Evolutionary conservation across 1,140 invertebrate genomes (phyloP).

Genomic region (Lepidostoma basale): DNA sequence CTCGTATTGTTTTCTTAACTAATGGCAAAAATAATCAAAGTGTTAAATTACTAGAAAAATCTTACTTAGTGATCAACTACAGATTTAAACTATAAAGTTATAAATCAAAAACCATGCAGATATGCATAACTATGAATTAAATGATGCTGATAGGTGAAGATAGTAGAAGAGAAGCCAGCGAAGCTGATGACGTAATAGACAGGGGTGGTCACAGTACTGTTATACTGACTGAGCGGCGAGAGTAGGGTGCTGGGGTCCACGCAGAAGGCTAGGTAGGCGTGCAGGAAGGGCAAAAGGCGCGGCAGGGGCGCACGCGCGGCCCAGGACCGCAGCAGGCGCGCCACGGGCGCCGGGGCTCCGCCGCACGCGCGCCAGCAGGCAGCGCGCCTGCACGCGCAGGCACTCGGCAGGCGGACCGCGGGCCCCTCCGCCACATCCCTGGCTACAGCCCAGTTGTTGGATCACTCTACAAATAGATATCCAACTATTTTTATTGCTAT

Average conservation of each 20-base stretch:
- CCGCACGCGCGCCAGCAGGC: slow-evolving; percentile 78
- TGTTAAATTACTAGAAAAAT: too few relatives aligned
- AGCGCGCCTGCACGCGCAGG: slow-evolving; percentile 85
- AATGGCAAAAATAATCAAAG: too few relatives aligned
- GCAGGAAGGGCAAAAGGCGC: slow-evolving; percentile 92
- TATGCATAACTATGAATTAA: too few relatives aligned
- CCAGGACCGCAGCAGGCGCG: slow-evolving; percentile 79
- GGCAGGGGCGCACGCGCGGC: slow-evolving; percentile 76
- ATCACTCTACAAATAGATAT: slow-evolving; percentile 68
- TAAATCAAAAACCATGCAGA: too few relatives aligned
- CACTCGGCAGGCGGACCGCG: slow-evolving; percentile 90
- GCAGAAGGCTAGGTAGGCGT: slow-evolving; percentile 95
- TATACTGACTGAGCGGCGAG: slow-evolving; percentile 82
- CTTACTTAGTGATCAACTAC: too few relatives aligned
- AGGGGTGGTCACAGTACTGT: slow-evolving; percentile 11
- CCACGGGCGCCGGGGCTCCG: slow-evolving; percentile 72
- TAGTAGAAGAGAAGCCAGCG: too few relatives aligned
- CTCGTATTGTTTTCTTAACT: too few relatives aligned
- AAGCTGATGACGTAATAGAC: not conserved
- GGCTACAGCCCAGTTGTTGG: slow-evolving; percentile 89
- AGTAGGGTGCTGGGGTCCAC: slow-evolving; percentile 83
- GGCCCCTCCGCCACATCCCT: slow-evolving; percentile 78
- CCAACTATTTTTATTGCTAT: not conserved
- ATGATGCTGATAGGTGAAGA: not conserved
- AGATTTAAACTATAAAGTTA: too few relatives aligned